Evolutionary conservation across 1,140 invertebrate species (phyloP).

Genomic region (Mercenaria mercenaria): DNA sequence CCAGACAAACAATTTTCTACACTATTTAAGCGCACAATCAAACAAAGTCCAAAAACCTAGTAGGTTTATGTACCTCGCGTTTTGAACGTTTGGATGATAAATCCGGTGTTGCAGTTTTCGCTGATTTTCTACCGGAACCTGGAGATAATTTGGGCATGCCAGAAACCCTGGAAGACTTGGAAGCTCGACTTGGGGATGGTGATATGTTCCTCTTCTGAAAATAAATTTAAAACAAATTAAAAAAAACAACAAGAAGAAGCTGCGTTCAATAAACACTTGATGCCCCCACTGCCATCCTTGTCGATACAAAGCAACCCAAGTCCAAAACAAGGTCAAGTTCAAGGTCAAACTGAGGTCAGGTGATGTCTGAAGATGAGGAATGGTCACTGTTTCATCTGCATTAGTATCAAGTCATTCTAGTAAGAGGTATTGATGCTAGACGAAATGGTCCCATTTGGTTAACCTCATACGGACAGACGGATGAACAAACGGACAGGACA

Average conservation of each 20-base stretch:
- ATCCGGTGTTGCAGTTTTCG: not conserved
- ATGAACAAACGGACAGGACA: no score
- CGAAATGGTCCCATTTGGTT: no score
- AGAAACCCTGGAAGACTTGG: not conserved
- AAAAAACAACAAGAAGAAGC: not conserved
- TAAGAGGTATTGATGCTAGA: no score
- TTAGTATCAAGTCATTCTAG: no score
- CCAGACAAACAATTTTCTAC: not conserved
- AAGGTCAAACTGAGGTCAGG: no score
- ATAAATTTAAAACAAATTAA: not conserved
- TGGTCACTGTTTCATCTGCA: no score
- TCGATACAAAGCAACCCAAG: no score
- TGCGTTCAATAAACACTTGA: no score
- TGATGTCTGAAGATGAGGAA: no score
- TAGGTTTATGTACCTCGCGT: conserved; percentile 83
- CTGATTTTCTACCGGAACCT: not conserved
- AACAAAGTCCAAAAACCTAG: conserved; percentile 79
- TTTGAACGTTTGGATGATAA: conserved; percentile 72
- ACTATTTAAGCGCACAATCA: not conserved
- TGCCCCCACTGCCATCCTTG: no score
- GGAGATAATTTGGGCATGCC: not conserved
- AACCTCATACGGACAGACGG: no score
- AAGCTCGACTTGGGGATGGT: not conserved
- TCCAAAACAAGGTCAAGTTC: no score
- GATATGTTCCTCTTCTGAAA: conserved; percentile 47